These are phyloP conservation scores for Muntiacus muntjak DNA, from an alignment of 2,113 vertebrate genomes.

Conservation along the genomic window DNA sequence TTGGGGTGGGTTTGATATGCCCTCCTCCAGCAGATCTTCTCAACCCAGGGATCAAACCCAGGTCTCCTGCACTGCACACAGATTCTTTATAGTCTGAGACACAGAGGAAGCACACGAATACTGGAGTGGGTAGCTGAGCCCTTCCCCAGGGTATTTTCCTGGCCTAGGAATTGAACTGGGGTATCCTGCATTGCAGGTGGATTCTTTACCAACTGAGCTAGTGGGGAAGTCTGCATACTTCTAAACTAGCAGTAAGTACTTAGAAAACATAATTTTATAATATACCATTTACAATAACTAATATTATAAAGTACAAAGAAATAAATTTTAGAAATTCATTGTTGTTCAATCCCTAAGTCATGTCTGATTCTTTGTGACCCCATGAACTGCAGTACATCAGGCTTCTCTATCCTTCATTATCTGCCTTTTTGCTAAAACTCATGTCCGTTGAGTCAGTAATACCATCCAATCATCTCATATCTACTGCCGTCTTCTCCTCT, in stretches of 20 bases:
- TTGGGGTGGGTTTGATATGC: background rate
- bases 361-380: background rate
- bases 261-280: background rate
- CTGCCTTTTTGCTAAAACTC: background rate
- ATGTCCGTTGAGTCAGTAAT: background rate
- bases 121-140: background rate
- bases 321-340: background rate
- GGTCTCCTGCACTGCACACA: rapidly evolving
- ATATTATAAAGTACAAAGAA: background rate
- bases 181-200: background rate
- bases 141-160: background rate
- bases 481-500: background rate
- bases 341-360: background rate
- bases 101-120: background rate
- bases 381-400: background rate
- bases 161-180: background rate
- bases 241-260: background rate
- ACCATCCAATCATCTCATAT: background rate
- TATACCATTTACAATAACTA: background rate
- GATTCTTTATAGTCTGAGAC: background rate
- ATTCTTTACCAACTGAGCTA: background rate
- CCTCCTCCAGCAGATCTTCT: background rate
- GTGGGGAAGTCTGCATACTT: background rate
- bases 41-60: background rate
- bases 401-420: background rate